phyloP scores from a whole-genome alignment of 2,888 invertebrate genomes.

The Chrysina gloriosa region DNA sequence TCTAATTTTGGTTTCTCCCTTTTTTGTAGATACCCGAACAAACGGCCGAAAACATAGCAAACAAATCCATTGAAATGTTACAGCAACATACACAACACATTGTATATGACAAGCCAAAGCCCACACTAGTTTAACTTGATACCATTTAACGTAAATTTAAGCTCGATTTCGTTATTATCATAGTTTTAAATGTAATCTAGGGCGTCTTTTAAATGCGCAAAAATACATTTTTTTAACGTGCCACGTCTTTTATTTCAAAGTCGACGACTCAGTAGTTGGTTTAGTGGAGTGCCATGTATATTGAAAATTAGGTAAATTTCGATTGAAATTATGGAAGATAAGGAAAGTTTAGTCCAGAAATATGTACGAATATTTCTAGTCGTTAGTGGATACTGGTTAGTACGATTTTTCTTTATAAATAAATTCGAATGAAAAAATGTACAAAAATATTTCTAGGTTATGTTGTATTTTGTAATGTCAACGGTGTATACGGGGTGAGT shows the following conservation, averaged over 20 bases:
- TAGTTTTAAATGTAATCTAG: conserved; percentile 1
- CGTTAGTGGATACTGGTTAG: conserved; percentile 83
- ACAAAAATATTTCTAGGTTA: conserved; percentile 32
- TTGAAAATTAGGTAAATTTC: background rate
- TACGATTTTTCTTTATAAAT: conserved; percentile 43
- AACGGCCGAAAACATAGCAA: conserved; percentile 83
- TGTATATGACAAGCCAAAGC: conserved; percentile 61
- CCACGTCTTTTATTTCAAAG: conserved; percentile 25
- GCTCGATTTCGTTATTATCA: conserved; percentile 6
- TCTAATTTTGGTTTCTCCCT: background rate
- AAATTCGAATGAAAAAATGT: background rate
- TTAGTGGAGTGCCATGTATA: conserved; percentile 5
- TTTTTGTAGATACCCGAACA: conserved; percentile 79
- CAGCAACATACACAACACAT: conserved; percentile 75
- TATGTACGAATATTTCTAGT: conserved; percentile 81
- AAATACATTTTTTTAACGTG: conserved; percentile 11
- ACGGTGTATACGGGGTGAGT: background rate
- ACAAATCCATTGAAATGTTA: conserved; percentile 88
- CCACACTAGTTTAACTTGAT: conserved; percentile 36
- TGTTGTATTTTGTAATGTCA: conserved; percentile 25
- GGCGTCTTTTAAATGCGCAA: background rate
- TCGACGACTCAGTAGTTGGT: background rate
- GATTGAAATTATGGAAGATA: conserved; percentile 44
- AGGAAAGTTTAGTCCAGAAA: conserved; percentile 65
- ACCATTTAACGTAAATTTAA: background rate